These are phyloP conservation scores for Seriola dumerili DNA, from an alignment of 2,113 vertebrate genomes.

Conservation along the genomic window DNA sequence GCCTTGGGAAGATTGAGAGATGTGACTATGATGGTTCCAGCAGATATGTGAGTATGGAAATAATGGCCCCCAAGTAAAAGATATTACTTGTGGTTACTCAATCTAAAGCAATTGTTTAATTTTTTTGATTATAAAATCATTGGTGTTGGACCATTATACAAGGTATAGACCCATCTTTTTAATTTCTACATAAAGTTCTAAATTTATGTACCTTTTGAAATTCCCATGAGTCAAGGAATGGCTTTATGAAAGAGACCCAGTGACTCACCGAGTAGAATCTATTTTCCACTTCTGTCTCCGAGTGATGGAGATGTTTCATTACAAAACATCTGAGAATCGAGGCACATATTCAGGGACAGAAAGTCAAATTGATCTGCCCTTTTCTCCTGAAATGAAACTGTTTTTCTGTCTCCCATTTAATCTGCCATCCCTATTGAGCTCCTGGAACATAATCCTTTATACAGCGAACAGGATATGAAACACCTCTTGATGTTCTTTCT, in stretches of 20 bases:
- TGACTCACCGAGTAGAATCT: background rate
- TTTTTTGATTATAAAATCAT: no score
- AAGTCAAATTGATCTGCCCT: conserved; percentile 28
- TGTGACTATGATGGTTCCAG: conserved; percentile 97
- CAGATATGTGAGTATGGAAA: conserved; percentile 91
- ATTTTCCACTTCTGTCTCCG: background rate
- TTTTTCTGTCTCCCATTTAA: conserved; percentile 38
- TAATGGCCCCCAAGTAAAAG: background rate
- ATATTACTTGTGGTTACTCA: background rate
- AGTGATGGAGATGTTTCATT: conserved; percentile 21
- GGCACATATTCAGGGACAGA: background rate
- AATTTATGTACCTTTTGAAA: background rate
- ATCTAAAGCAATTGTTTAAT: background rate
- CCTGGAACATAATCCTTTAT: conserved; percentile 33
- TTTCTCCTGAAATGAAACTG: conserved; percentile 34
- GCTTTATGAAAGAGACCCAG: background rate
- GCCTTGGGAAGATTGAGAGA: conserved; percentile 95
- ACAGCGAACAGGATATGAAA: conserved; percentile 50
- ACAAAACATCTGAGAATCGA: conserved; percentile 9
- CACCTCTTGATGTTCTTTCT: conserved; percentile 49
- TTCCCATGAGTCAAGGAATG: background rate
- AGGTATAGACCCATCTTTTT: background rate
- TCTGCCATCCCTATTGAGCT: conserved; percentile 35
- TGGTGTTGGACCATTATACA: background rate
- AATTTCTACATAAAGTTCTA: background rate